These are phyloP conservation scores for human (Homo sapiens) DNA, from an alignment of 2,113 vertebrate species.

Conservation along the genomic window GRCh38 chr16:24690501-24691000, in stretches of 20 bases:
- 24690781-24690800: background rate
- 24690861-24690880: too few relatives aligned
- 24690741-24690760: background rate
- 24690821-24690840: too few relatives aligned
- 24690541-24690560: background rate
- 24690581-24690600: background rate
- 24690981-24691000: too few relatives aligned
- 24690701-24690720: background rate
- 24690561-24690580: background rate
- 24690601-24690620: background rate
- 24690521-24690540: background rate
- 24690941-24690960: too few relatives aligned
- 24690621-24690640: rapidly evolving
- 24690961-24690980: too few relatives aligned
- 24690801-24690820: background rate
- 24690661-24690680: too few relatives aligned
- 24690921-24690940: too few relatives aligned
- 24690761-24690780: background rate
- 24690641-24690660: background rate
- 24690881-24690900: too few relatives aligned
- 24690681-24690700: background rate
- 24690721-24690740: background rate
- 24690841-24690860: too few relatives aligned
- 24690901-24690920: too few relatives aligned
- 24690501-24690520: background rate